A percentile compares a stretch with the other conserved stretches of the same genome.
Evolutionary conservation across 2,797 vertebrate species (phyloP).

Genomic region (Potorous gilbertii): DNA sequence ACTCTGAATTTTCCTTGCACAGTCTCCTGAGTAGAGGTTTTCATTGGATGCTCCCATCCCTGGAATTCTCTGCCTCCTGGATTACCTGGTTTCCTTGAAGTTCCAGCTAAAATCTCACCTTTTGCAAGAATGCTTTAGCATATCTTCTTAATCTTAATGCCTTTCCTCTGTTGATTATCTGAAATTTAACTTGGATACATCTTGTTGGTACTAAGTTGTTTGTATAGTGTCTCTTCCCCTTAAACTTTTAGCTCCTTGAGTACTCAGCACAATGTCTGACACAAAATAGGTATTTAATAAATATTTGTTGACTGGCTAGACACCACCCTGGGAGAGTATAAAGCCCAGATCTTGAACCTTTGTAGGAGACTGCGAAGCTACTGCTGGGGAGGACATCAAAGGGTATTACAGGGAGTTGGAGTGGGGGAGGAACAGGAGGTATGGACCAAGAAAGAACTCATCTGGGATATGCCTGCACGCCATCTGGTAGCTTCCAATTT

Average conservation of each 20-base stretch:
- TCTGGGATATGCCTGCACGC: background rate
- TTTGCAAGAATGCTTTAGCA: background rate
- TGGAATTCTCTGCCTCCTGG: background rate
- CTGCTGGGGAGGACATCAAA: background rate
- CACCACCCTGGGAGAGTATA: background rate
- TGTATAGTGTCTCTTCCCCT: background rate
- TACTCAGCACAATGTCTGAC: background rate
- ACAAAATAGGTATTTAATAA: background rate
- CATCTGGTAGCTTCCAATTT: constrained; percentile 7
- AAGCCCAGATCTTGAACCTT: background rate
- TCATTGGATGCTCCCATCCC: background rate
- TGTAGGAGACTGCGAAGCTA: background rate
- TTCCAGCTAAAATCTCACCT: background rate
- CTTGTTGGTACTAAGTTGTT: background rate
- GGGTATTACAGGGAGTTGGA: background rate
- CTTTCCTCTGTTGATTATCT: background rate
- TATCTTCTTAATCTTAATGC: background rate
- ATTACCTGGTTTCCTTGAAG: background rate
- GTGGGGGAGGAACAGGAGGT: background rate
- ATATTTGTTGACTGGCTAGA: background rate
- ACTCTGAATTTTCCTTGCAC: background rate
- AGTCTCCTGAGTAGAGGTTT: background rate
- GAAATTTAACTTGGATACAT: background rate
- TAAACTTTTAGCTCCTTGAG: background rate
- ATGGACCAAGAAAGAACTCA: background rate